Evolutionary conservation across 2,888 invertebrate genomes (phyloP), one percentile per base, ranked within the genome.

Genomic region (Agrochola litura): DNA sequence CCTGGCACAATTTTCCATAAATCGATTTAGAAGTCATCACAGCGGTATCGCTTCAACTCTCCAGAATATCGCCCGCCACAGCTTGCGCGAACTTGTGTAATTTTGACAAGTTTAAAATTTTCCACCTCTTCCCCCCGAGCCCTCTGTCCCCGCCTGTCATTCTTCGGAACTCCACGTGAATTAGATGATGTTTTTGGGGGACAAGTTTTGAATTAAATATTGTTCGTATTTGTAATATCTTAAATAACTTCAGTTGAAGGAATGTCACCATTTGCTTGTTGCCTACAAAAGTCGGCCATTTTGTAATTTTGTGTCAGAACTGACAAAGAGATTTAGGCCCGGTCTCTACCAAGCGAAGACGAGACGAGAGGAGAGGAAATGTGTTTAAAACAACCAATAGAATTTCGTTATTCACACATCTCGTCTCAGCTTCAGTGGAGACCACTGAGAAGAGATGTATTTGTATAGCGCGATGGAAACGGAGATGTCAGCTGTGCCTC

Each of bases 31-130:
- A 46, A 65, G 41, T 37, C 9, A 41, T 46, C 54, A 46, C 54
- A 73, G 41, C 25, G 37, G 56, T 41, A 79, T 73, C 41, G 78
- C 65, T 37, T n/a, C 68, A 63, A 19, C 49, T 71, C 70, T 58
- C 56, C 80, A 69, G 73, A 88, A 89, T 89, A 88, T 22, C 37
- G 10, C 71, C 37, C 70, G 66, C 72, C 76, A 66, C 88, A 88
- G 81, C 77, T 76, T 83, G 88, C 77, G 80, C 77, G n/a, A 88
- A 88, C 86, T 88, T 85, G 80, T 82, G 87, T 89, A 86, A 88
- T 88, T 88, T 88, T 86, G 89, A 88, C 88, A 88, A 89, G 86
- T 88, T 88, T 77, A 80, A 89, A 88, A 82, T 89, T 81, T 86
- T 63, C 71, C 79, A 43, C 56, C 82, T 56, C 73, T 14, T 43